Conservation (phyloP, 2,113 vertebrate genomes). For the Macrotus californicus region DNA sequence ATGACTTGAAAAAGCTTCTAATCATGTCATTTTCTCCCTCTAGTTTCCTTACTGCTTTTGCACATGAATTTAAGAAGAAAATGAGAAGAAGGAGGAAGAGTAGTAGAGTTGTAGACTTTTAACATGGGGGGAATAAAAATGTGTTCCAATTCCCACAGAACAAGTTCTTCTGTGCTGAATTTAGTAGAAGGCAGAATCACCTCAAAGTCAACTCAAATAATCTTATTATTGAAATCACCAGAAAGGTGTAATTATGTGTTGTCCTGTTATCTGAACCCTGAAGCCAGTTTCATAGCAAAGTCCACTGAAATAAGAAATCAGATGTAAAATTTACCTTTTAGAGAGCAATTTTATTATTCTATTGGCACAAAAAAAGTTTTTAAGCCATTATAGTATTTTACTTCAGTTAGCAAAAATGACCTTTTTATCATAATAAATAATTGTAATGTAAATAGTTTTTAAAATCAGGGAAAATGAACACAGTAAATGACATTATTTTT, state of each 20-base stretch:
- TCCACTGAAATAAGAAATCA: not conserved
- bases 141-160: not conserved
- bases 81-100: not conserved
- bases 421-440: not conserved
- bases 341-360: constrained; percentile 26
- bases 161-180: not conserved
- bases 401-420: not conserved
- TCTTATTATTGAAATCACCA: not conserved
- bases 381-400: not conserved
- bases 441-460: not conserved
- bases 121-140: not conserved
- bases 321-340: not conserved
- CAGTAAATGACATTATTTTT: not conserved
- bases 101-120: not conserved
- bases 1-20: not conserved
- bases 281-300: not conserved
- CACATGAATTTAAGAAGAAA: not conserved
- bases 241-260: not conserved
- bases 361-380: not conserved
- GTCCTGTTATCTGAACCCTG: not conserved
- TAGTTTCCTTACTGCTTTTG: not conserved
- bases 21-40: not conserved
- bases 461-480: not conserved
- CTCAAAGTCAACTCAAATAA: not conserved
- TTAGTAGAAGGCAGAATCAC: not conserved